Conservation (phyloP, 2,797 vertebrate genomes). For the Apogon talboti region DNA sequence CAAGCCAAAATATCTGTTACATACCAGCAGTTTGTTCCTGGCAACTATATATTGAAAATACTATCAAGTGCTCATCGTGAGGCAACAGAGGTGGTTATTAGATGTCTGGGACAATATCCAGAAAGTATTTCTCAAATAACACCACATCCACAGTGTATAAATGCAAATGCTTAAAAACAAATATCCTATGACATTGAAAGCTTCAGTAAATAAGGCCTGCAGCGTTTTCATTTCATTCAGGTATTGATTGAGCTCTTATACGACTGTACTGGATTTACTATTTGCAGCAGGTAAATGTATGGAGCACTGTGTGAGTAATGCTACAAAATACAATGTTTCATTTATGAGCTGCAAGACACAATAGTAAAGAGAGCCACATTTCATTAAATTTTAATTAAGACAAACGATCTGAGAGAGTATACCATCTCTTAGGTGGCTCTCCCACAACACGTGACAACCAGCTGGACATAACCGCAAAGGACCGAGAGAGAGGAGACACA, state of each 20-base stretch:
- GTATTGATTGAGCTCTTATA: conserved; percentile 3
- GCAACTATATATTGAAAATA: conserved; percentile 49
- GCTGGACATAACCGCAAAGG: conserved; percentile 83
- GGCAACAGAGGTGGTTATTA: not conserved
- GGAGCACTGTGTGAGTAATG: conserved; percentile 87
- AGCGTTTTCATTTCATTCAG: conserved; percentile 23
- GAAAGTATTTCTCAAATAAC: conserved; percentile 5
- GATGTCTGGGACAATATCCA: not conserved
- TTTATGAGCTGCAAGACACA: conserved; percentile 92
- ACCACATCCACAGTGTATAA: conserved; percentile 9
- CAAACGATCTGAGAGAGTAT: conserved; percentile 90
- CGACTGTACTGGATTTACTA: conserved; percentile 59
- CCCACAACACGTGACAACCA: conserved; percentile 86
- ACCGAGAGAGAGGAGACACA: conserved; percentile 49
- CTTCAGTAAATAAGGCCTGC: conserved; percentile 18
- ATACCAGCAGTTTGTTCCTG: conserved; percentile 77
- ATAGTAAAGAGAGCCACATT: conserved; percentile 90
- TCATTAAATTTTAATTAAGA: conserved; percentile 99
- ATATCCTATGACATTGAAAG: conserved; percentile 16
- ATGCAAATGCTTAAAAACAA: conserved; percentile 11
- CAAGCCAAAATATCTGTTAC: no score
- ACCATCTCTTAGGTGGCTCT: conserved; percentile 90
- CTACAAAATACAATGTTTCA: conserved; percentile 92
- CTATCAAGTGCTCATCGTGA: conserved; percentile 70
- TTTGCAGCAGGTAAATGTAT: conserved; percentile 81